phyloP scores from a whole-genome alignment of 2,113 vertebrate species.

The Patagioenas fasciata region DNA sequence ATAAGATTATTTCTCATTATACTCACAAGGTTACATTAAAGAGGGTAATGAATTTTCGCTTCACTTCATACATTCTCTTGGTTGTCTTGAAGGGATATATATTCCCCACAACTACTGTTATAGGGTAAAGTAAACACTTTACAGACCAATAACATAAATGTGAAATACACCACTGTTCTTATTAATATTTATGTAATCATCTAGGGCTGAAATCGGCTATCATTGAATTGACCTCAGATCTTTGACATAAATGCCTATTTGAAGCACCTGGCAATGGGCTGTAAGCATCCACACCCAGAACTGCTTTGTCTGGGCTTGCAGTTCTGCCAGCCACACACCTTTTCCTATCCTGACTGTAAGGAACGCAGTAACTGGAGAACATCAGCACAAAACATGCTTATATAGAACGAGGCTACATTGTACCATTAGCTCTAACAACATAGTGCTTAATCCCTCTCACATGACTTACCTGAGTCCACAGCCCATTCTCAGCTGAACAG shows the following conservation, averaged over 20 bases:
- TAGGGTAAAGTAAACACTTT: background rate
- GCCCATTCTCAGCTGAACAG: background rate
- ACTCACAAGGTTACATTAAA: background rate
- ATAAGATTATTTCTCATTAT: background rate
- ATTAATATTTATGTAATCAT: constrained; percentile 24
- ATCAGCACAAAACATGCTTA: constrained; percentile 51
- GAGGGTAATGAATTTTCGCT: background rate
- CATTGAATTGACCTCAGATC: constrained; percentile 51
- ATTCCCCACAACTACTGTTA: background rate
- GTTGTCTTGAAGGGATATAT: background rate
- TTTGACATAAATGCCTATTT: constrained; percentile 67
- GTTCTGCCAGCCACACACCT: constrained; percentile 39
- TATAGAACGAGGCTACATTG: background rate
- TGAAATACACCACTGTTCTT: background rate
- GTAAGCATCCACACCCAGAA: constrained; percentile 45
- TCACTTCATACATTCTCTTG: background rate
- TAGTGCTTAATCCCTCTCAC: background rate
- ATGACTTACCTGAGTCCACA: constrained; percentile 18
- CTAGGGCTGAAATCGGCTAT: constrained; percentile 6
- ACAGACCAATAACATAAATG: background rate
- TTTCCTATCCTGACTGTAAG: background rate
- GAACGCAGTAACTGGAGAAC: constrained; percentile 26
- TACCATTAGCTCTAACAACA: constrained; percentile 55
- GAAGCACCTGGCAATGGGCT: constrained; percentile 54
- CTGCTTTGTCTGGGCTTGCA: constrained; percentile 44